Base-by-base conservation (phyloP, 2,888 invertebrate genomes). In the Horisme vitalbata region DNA sequence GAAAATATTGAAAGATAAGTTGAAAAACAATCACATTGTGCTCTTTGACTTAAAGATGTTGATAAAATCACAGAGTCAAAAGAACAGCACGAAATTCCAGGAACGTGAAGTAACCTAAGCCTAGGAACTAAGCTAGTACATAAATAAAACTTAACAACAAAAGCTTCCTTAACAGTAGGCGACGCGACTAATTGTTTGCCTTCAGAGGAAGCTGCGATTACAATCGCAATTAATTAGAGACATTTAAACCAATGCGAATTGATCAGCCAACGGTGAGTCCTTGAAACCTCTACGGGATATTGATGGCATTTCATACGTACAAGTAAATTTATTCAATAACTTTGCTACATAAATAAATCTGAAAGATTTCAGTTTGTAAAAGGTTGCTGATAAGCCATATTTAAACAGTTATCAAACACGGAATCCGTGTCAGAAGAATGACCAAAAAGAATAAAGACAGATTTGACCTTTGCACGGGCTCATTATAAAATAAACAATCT, bases 211-310 rank as follows among this genome's bases (percentile, higher is more conserved):
- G 57, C 59, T 59, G 49, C 69, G 83, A 85, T 86, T 76, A 68
- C 68, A 52, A 80, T 77, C 78, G 72, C 78, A 83, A 86, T 83
- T 86, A 85, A 86, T 87, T 83, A 84, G 69, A 69, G 62, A 64
- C 71, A 79, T 81, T 82, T 79, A 80, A 76, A 77, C 75, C 75
- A 65, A 70, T 65, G 68, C 63, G 70, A 75, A 79, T 76, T 76
- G 73, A 77, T 78, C 70, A 69, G 66, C 68, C 53, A 57, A 63
- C 68, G 76, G 83, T 84, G 82, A 60, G 81, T 81, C 82, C 26
- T 34, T 43, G 53, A 62, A 44, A 37, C 56, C 54, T 54, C 51
- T 49, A 39, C 59, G 67, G 50, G 52, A 47, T 35, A 45, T 44
- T 45, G 33, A 38, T 45, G 41, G 21, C 20, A 10, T 33, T 31